A percentile compares a stretch with the other conserved stretches of the same genome.
Evolutionary conservation across 1,140 invertebrate species (phyloP).

Genomic region (Brachionus calyciflorus): DNA sequence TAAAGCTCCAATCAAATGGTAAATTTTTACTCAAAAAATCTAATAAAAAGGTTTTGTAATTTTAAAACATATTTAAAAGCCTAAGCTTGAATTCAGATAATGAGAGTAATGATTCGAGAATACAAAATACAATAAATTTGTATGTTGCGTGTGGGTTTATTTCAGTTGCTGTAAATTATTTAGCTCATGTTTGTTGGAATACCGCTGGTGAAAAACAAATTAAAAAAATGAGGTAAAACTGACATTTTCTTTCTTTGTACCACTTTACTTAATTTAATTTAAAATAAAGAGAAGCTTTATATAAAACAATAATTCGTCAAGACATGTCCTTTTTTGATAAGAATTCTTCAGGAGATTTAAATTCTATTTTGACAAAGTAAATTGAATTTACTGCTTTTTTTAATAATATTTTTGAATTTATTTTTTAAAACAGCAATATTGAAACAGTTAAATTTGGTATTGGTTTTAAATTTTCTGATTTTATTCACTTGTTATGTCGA

Average conservation of each 20-base stretch:
- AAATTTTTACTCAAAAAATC: too few relatives aligned
- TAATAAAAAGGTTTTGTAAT: not conserved
- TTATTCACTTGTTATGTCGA: conserved; percentile 23
- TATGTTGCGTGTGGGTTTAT: conserved; percentile 25
- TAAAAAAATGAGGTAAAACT: conserved; percentile 33
- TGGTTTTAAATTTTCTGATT: conserved; percentile 40
- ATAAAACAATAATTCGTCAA: conserved; percentile 21
- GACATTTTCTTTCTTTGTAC: not conserved
- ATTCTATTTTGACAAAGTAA: conserved; percentile 15
- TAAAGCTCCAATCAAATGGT: too few relatives aligned
- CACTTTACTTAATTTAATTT: not conserved
- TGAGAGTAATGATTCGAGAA: conserved; percentile 66
- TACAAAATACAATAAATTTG: conserved; percentile 13
- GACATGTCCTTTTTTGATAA: conserved; percentile 46
- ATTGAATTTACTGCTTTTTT: not conserved
- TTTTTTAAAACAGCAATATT: conserved; percentile 18
- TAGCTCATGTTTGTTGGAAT: conserved; percentile 34
- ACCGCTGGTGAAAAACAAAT: conserved; percentile 42
- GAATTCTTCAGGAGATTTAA: not conserved
- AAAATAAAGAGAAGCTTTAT: conserved; percentile 49
- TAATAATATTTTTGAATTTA: too few relatives aligned
- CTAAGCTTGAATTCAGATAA: conserved; percentile 69
- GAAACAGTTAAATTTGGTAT: conserved; percentile 36
- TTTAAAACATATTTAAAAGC: too few relatives aligned
- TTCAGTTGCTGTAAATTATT: conserved; percentile 16